Evolutionary conservation across 2,888 invertebrate genomes (phyloP).

Genomic region (Leucophora obtusa): DNA sequence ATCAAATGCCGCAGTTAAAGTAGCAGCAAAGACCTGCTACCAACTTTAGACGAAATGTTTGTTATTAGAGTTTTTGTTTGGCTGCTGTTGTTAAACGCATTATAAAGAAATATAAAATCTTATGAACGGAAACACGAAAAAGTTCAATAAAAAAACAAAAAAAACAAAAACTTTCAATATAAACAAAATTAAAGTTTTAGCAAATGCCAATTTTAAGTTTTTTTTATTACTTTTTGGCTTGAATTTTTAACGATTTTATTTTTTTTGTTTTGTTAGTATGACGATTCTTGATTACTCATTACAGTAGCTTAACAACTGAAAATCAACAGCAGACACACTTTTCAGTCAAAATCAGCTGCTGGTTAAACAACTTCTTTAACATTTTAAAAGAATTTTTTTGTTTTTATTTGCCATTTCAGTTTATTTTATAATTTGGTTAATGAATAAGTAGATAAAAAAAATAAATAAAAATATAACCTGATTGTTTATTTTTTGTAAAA

Average conservation of each 20-base stretch:
- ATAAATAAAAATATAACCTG: neutral
- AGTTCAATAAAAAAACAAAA: conserved; percentile 38
- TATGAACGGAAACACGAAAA: conserved; percentile 50
- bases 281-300: conserved; percentile 48
- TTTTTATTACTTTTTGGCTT: neutral
- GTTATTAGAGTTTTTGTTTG: neutral
- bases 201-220: conserved; percentile 47
- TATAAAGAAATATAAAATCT: conserved; percentile 20
- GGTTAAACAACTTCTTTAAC: conserved; percentile 35
- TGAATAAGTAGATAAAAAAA: neutral
- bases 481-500: conserved; percentile 2
- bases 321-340: neutral
- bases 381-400: conserved; percentile 4
- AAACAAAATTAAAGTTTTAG: conserved; percentile 13
- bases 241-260: neutral
- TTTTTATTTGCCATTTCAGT: neutral
- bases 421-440: conserved; percentile 3
- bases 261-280: neutral
- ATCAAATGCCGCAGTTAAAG: conserved; percentile 31
- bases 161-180: conserved; percentile 36
- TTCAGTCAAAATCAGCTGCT: conserved; percentile 52
- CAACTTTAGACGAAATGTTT: conserved; percentile 18
- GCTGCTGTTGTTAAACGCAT: conserved; percentile 18
- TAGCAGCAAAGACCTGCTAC: conserved; percentile 17
- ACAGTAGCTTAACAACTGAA: conserved; percentile 7